These are phyloP conservation scores for Zaprionus davidi DNA, from an alignment of 1,140 invertebrate genomes.

Conservation along the genomic window DNA sequence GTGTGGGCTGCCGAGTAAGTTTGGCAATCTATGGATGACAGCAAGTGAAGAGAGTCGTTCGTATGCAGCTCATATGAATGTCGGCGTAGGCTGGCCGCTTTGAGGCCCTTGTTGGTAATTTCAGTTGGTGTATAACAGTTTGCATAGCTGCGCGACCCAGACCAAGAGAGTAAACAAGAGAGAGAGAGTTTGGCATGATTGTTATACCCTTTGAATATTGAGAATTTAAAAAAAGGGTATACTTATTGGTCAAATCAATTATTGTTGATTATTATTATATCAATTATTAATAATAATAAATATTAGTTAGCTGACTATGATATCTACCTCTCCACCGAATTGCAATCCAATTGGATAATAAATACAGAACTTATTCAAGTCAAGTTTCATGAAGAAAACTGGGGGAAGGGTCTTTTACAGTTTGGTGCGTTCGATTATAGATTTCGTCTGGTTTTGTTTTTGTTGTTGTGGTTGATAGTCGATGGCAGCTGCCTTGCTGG, in stretches of 20 bases:
- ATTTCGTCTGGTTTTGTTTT: neutral
- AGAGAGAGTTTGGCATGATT: conserved; percentile 16
- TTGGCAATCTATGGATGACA: neutral
- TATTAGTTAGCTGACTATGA: too few relatives aligned
- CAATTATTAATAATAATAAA: too few relatives aligned
- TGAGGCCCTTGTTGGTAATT: conserved; percentile 31
- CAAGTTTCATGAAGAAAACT: too few relatives aligned
- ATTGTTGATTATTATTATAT: too few relatives aligned
- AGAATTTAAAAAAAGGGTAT: too few relatives aligned
- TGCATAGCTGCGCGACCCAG: conserved; percentile 33
- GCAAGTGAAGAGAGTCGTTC: neutral
- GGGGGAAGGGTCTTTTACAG: too few relatives aligned
- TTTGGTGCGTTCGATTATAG: too few relatives aligned
- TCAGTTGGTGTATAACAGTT: conserved; percentile 47
- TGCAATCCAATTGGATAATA: too few relatives aligned
- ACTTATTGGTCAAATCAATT: too few relatives aligned
- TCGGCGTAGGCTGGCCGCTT: conserved; percentile 10
- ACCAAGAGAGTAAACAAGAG: neutral
- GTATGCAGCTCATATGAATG: conserved; percentile 25
- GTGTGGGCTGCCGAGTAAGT: neutral
- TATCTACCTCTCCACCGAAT: too few relatives aligned
- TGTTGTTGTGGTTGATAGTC: conserved; percentile 22
- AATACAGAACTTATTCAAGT: too few relatives aligned
- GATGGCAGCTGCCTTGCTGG: conserved; percentile 34
- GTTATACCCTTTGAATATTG: neutral